phyloP scores from a whole-genome alignment of 2,113 vertebrate genomes.

The Leptobrachium leishanense region DNA sequence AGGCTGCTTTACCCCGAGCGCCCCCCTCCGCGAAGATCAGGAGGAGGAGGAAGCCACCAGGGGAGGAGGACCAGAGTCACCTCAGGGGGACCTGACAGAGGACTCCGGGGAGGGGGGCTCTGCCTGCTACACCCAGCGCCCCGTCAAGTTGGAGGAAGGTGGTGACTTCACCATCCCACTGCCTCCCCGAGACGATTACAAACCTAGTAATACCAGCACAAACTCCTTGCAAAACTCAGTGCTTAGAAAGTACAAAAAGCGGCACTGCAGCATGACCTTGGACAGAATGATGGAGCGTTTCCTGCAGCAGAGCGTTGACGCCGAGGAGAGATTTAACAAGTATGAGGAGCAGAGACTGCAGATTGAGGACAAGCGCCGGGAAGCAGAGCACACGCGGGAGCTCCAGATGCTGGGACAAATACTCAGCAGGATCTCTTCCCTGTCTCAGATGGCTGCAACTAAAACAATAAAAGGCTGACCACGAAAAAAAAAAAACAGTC shows the following conservation, averaged over 20 bases:
- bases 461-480: neutral
- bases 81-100: too few species aligned
- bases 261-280: slow-evolving; percentile 73
- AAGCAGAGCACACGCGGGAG: slow-evolving; percentile 81
- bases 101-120: too few species aligned
- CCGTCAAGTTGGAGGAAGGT: too few species aligned
- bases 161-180: too few species aligned
- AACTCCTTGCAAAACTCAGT: slow-evolving; percentile 64
- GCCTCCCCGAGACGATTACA: slow-evolving; percentile 59
- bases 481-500: too few species aligned
- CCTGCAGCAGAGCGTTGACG: slow-evolving; percentile 83
- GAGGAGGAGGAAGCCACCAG: too few species aligned
- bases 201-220: slow-evolving; percentile 60
- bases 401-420: slow-evolving; percentile 88
- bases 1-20: slow-evolving; percentile 68
- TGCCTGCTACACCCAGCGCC: too few species aligned
- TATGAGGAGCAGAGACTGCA: slow-evolving; percentile 83
- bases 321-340: slow-evolving; percentile 81
- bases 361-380: slow-evolving; percentile 80
- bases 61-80: too few species aligned
- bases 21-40: too few species aligned
- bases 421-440: slow-evolving; percentile 75
- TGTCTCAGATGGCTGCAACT: slow-evolving; percentile 58
- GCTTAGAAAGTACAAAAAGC: slow-evolving; percentile 75
- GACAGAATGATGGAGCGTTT: slow-evolving; percentile 89